Conservation (phyloP, 2,113 vertebrate species). For the Amia ocellicauda region DNA sequence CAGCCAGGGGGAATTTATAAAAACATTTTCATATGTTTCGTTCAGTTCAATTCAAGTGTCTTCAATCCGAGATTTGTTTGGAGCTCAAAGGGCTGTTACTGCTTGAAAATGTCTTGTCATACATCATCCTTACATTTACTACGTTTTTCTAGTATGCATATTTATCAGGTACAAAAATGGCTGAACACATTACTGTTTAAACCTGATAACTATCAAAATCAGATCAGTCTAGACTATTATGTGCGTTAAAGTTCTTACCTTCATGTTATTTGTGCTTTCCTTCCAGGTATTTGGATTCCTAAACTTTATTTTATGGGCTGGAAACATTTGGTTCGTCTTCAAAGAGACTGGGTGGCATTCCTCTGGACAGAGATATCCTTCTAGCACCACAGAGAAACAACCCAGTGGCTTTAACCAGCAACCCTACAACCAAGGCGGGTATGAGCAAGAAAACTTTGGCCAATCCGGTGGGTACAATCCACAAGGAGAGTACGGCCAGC, state of each 20-base stretch:
- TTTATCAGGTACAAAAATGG: no score
- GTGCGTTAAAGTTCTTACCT: background rate
- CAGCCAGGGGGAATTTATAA: no score
- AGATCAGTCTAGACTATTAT: no score
- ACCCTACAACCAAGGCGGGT: slow-evolving; percentile 68
- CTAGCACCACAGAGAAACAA: slow-evolving; percentile 78
- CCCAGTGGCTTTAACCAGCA: slow-evolving; percentile 74
- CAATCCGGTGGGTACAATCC: slow-evolving; percentile 73
- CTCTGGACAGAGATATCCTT: slow-evolving; percentile 70
- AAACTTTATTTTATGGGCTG: slow-evolving; percentile 98
- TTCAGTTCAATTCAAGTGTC: no score
- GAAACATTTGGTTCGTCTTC: slow-evolving; percentile 99
- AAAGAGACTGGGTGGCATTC: slow-evolving; percentile 97
- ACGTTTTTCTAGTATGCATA: no score
- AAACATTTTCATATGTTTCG: no score
- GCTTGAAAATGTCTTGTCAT: no score
- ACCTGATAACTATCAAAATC: no score
- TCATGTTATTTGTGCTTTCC: background rate
- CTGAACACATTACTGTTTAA: no score
- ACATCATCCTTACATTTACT: no score
- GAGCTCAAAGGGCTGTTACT: no score
- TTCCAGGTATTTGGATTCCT: slow-evolving; percentile 90
- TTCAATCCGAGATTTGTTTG: no score
- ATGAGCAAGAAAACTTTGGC: slow-evolving; percentile 81
- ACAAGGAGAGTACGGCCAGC: slow-evolving; percentile 62